A percentile compares a stretch with the other conserved stretches of the same genome.
phyloP scores from a whole-genome alignment of 2,888 invertebrate species.

The Acutogordius australiensis region DNA sequence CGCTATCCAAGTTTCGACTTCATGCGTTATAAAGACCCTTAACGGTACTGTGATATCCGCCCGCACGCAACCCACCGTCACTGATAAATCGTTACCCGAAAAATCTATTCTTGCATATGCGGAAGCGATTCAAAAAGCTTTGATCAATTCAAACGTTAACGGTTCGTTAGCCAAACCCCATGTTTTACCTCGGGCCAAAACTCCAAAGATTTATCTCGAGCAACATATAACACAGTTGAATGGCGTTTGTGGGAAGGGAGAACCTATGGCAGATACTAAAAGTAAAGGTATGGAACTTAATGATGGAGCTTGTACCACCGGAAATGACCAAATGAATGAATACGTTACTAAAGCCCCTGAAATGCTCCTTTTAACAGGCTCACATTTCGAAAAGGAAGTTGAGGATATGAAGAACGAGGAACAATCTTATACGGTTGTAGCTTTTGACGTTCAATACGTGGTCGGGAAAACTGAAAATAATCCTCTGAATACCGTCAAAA shows the following conservation, averaged over 20 bases:
- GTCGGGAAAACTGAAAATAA: background rate
- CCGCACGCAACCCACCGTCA: background rate
- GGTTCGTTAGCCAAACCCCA: background rate
- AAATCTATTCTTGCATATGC: background rate
- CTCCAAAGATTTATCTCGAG: too few species aligned
- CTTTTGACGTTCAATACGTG: background rate
- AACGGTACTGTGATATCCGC: too few species aligned
- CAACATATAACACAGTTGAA: too few species aligned
- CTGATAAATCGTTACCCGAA: too few species aligned
- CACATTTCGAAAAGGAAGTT: background rate
- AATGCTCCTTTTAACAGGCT: background rate
- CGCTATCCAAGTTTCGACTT: background rate
- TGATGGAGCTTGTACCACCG: too few species aligned
- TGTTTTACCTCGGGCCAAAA: too few species aligned
- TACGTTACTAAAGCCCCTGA: background rate
- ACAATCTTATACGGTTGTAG: background rate
- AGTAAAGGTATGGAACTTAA: background rate
- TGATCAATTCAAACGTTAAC: background rate
- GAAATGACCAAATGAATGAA: background rate
- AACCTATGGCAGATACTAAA: background rate
- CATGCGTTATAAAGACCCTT: background rate
- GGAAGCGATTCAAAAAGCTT: background rate
- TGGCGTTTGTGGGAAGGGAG: too few species aligned
- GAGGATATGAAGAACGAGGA: background rate
- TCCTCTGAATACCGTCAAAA: background rate